phyloP scores from a whole-genome alignment of 1,140 invertebrate genomes.

The Rhopalosiphum maidis region DNA sequence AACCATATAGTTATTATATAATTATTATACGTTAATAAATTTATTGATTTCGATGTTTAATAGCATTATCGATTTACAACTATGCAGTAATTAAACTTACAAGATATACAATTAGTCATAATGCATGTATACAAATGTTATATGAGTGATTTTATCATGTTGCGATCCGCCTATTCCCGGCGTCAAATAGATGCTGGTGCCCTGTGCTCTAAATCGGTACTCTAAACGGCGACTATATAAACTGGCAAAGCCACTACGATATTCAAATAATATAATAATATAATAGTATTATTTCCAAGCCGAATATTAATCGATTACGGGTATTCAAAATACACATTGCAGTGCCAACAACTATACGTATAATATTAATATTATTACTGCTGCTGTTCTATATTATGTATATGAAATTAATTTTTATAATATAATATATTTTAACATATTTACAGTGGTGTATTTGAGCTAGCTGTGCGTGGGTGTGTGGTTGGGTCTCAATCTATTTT shows the following conservation, averaged over 20 bases:
- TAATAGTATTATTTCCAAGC: neutral
- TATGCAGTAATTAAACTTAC: neutral
- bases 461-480: neutral
- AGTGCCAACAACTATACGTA: constrained; percentile 22
- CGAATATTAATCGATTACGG: neutral
- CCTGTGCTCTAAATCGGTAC: constrained; percentile 45
- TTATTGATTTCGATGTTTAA: neutral
- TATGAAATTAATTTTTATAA: neutral
- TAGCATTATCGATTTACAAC: neutral
- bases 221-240: constrained; percentile 11
- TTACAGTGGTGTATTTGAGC: neutral
- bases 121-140: constrained; percentile 52
- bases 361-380: neutral
- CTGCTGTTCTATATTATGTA: neutral
- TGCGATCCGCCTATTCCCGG: constrained; percentile 36
- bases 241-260: constrained; percentile 41
- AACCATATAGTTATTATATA: neutral
- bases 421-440: neutral
- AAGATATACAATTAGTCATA: neutral
- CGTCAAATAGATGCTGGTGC: constrained; percentile 53
- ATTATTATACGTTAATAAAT: neutral
- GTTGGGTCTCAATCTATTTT: too few relatives aligned
- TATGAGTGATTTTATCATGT: neutral
- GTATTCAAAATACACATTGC: constrained; percentile 35
- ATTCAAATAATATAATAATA: neutral